phyloP scores from a whole-genome alignment of 2,888 invertebrate genomes.

The Ennomos erosarius region DNA sequence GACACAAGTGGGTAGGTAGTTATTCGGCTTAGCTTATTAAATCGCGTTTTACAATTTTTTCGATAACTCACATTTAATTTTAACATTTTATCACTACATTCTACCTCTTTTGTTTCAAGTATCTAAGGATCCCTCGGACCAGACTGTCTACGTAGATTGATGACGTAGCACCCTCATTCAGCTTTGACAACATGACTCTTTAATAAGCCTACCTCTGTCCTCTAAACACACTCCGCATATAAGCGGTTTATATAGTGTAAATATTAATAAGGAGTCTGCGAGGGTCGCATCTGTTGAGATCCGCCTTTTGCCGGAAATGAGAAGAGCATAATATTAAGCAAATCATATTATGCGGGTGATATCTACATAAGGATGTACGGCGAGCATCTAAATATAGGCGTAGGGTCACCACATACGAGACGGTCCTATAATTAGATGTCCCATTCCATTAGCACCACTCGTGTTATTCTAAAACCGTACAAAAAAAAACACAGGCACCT shows the following conservation, averaged over 20 bases:
- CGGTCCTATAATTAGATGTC: no score
- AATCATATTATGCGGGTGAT: constrained; percentile 34
- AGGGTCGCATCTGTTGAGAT: constrained; percentile 39
- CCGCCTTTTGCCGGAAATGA: constrained; percentile 37
- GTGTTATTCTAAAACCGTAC: no score
- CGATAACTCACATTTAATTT: no score
- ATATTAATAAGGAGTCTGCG: constrained; percentile 41
- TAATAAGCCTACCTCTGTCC: constrained; percentile 28
- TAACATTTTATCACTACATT: no score
- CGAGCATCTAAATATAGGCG: constrained; percentile 19
- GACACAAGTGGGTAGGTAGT: no score
- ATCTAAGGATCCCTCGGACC: no score
- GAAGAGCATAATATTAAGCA: constrained; percentile 32
- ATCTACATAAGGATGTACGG: constrained; percentile 18
- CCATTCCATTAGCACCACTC: no score
- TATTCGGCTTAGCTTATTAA: no score
- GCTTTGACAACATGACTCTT: constrained; percentile 27
- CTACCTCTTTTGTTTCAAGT: no score
- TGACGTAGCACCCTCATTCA: constrained; percentile 13
- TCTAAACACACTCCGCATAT: constrained; percentile 21
- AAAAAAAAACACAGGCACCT: no score
- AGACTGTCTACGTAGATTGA: constrained; percentile 25
- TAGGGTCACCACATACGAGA: constrained; percentile 28
- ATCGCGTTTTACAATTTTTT: no score
- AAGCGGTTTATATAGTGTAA: constrained; percentile 37